Conservation (phyloP, 2,797 vertebrate species). For the Enteromius fasciolatus region DNA sequence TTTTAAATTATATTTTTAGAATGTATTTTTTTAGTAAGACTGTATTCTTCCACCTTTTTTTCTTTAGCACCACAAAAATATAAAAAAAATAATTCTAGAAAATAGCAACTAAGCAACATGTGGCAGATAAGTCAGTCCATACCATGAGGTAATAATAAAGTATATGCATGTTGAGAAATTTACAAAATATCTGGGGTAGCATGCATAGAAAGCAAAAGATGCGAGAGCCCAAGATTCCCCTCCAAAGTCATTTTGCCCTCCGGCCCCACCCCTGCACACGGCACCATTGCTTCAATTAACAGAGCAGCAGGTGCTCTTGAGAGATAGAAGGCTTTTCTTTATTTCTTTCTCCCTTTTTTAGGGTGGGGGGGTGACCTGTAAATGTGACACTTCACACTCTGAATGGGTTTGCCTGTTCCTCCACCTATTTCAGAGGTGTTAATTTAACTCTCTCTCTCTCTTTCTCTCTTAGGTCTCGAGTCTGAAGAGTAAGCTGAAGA, state of each 20-base stretch:
- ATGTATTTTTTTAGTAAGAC: too few relatives aligned
- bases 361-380: slow-evolving; percentile 79
- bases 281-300: slow-evolving; percentile 90
- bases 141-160: slow-evolving; percentile 78
- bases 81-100: slow-evolving; percentile 57
- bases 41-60: neutral
- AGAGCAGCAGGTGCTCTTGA: slow-evolving; percentile 92
- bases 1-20: too few relatives aligned
- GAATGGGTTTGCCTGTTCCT: slow-evolving; percentile 84
- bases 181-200: slow-evolving; percentile 60
- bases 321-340: slow-evolving; percentile 80
- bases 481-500: slow-evolving; percentile 97
- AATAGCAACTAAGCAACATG: slow-evolving; percentile 62
- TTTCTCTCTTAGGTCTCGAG: slow-evolving; percentile 83
- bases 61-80: neutral
- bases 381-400: slow-evolving; percentile 90
- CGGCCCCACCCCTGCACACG: slow-evolving; percentile 68
- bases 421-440: slow-evolving; percentile 95
- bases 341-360: slow-evolving; percentile 62
- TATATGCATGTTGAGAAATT: slow-evolving; percentile 89
- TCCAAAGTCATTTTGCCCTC: slow-evolving; percentile 70
- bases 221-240: slow-evolving; percentile 75
- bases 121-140: slow-evolving; percentile 72
- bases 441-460: slow-evolving; percentile 82
- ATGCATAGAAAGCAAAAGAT: slow-evolving; percentile 58